These are phyloP conservation scores for Arenicola marina DNA, from an alignment of 2,888 invertebrate species.

Conservation along the genomic window DNA sequence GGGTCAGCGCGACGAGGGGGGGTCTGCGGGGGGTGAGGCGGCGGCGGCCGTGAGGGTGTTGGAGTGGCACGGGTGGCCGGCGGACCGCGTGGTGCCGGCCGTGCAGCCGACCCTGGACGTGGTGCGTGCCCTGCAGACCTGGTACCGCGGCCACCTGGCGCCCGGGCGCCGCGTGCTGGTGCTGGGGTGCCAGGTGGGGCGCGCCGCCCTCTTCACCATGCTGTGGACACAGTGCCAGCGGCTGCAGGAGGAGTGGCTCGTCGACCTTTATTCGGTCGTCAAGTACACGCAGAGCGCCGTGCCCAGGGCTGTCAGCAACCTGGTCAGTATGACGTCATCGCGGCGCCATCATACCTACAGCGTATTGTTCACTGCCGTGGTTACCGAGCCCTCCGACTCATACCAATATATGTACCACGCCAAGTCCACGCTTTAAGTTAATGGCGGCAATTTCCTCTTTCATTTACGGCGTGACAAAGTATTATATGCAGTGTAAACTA, in stretches of 20 bases:
- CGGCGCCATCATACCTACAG: too few species aligned
- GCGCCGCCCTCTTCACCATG: neutral
- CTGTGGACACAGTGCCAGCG: neutral
- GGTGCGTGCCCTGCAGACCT: neutral
- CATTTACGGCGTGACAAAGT: too few species aligned
- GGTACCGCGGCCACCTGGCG: neutral
- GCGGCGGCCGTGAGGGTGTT: neutral
- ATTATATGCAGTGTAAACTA: neutral
- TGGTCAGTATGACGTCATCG: too few species aligned
- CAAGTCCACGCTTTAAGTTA: too few species aligned
- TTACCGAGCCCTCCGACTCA: too few species aligned
- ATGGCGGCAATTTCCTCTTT: too few species aligned
- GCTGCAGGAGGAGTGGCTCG: neutral
- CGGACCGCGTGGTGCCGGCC: neutral
- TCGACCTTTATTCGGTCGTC: neutral
- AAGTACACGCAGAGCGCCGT: neutral
- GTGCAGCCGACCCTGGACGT: neutral
- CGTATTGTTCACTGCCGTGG: too few species aligned
- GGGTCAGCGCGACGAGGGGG: neutral
- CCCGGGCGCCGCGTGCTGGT: neutral
- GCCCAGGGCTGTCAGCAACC: neutral
- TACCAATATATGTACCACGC: too few species aligned
- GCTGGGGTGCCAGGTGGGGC: neutral
- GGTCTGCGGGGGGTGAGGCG: neutral
- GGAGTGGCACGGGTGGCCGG: neutral